Conservation (phyloP, 2,113 vertebrate species). For the Sebastes schlegelii region DNA sequence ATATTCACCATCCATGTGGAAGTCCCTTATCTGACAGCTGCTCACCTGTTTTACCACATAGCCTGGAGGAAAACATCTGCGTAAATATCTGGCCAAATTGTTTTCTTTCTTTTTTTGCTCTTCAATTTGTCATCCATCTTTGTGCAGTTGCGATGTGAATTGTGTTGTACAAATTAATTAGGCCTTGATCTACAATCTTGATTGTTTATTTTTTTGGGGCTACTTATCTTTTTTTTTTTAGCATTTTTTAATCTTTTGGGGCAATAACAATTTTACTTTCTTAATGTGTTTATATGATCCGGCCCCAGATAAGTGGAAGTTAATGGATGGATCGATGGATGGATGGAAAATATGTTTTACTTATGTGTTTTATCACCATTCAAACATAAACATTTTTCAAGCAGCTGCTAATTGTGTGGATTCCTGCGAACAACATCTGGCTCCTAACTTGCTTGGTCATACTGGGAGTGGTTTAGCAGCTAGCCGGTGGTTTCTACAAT, state of each 20-base stretch:
- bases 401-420: not conserved
- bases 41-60: conserved; percentile 1
- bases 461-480: conserved; percentile 3
- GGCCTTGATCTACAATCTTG: not conserved
- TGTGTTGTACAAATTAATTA: not conserved
- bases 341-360: too few relatives aligned
- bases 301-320: too few relatives aligned
- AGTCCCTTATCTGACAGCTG: conserved; percentile 2
- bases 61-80: conserved; percentile 23
- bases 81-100: not conserved
- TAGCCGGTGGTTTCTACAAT: not conserved
- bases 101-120: not conserved
- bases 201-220: too few relatives aligned
- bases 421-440: not conserved
- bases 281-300: too few relatives aligned
- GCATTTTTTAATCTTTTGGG: not conserved
- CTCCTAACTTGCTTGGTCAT: not conserved
- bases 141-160: not conserved
- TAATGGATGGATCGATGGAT: too few relatives aligned
- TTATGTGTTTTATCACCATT: too few relatives aligned
- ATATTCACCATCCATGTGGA: not conserved
- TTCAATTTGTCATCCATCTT: not conserved
- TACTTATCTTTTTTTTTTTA: not conserved
- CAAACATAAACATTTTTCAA: not conserved
- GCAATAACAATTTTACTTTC: not conserved